Percentiles rank a stretch among this genome's conserved stretches.
Evolutionary conservation across 1,140 invertebrate genomes (phyloP).

Genomic region (Panagrolaimus sp.): DNA sequence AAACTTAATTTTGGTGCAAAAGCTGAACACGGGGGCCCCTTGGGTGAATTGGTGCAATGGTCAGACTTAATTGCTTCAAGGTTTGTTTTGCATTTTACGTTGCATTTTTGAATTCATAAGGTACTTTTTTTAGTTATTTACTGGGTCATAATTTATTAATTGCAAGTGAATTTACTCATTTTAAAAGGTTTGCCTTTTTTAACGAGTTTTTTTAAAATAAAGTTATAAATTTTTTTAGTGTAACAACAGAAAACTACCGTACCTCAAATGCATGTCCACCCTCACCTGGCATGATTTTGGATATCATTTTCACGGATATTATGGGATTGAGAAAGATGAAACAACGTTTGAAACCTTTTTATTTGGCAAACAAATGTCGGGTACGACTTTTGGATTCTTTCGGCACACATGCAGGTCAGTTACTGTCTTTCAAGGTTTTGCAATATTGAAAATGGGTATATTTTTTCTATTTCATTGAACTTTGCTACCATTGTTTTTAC

Average conservation of each 20-base stretch:
- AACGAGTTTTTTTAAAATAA: not conserved
- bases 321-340: conserved; percentile 60
- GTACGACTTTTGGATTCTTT: conserved; percentile 62
- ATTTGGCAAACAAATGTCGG: conserved; percentile 58
- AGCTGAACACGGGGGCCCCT: conserved; percentile 60
- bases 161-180: conserved; percentile 54
- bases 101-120: too few species aligned
- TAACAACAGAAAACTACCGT: not conserved
- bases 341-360: conserved; percentile 54
- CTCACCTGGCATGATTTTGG: not conserved
- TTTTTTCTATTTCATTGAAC: too few species aligned
- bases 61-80: conserved; percentile 61
- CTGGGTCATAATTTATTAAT: conserved; percentile 61
- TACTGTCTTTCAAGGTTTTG: too few species aligned
- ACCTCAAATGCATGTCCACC: not conserved
- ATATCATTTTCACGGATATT: conserved; percentile 61
- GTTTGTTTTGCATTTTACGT: conserved; percentile 40
- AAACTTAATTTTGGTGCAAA: conserved; percentile 60
- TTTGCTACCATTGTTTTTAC: too few species aligned
- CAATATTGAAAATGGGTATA: too few species aligned
- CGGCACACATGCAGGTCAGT: conserved; percentile 63
- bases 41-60: conserved; percentile 62
- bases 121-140: not conserved
- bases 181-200: not conserved
- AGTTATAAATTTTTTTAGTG: not conserved